A percentile compares a stretch with the other conserved stretches of the same genome.
Conservation (phyloP, 1,140 invertebrate species). For the Ceratina calcarata region DNA sequence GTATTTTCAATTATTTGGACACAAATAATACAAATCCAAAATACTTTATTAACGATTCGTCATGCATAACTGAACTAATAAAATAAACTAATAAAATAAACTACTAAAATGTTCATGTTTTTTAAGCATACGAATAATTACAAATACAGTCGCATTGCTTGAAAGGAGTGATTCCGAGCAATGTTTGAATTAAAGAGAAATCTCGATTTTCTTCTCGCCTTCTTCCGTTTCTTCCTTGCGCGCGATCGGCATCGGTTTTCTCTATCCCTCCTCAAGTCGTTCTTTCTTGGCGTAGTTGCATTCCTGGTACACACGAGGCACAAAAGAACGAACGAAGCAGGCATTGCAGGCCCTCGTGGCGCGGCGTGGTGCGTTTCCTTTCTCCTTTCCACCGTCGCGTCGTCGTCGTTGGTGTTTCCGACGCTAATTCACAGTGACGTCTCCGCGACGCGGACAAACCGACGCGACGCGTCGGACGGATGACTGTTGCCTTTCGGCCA, state of each 20-base stretch:
- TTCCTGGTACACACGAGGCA: slow-evolving; percentile 59
- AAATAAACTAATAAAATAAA: too few species aligned
- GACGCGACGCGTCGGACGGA: slow-evolving; percentile 31
- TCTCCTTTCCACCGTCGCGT: slow-evolving; percentile 39
- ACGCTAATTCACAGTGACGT: slow-evolving; percentile 72
- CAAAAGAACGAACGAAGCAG: slow-evolving; percentile 59
- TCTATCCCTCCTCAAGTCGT: background rate
- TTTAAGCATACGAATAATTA: too few species aligned
- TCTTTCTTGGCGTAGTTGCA: slow-evolving; percentile 34
- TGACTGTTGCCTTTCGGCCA: slow-evolving; percentile 25
- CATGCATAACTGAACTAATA: too few species aligned
- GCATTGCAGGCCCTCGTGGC: slow-evolving; percentile 41
- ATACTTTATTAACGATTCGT: too few species aligned
- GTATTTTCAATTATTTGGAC: too few species aligned
- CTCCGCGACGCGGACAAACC: slow-evolving; percentile 57
- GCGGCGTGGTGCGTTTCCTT: slow-evolving; percentile 6
- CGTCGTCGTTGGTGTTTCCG: slow-evolving; percentile 24
- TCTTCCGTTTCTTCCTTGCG: background rate
- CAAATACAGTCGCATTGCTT: too few species aligned
- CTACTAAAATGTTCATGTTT: too few species aligned
- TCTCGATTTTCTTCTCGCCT: background rate
- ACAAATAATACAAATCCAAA: too few species aligned
- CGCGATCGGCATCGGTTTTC: background rate
- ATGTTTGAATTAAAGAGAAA: background rate
- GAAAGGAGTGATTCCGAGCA: too few species aligned